Evolutionary conservation across 2,113 vertebrate species (phyloP).

Genomic region (Istiophorus platypterus): DNA sequence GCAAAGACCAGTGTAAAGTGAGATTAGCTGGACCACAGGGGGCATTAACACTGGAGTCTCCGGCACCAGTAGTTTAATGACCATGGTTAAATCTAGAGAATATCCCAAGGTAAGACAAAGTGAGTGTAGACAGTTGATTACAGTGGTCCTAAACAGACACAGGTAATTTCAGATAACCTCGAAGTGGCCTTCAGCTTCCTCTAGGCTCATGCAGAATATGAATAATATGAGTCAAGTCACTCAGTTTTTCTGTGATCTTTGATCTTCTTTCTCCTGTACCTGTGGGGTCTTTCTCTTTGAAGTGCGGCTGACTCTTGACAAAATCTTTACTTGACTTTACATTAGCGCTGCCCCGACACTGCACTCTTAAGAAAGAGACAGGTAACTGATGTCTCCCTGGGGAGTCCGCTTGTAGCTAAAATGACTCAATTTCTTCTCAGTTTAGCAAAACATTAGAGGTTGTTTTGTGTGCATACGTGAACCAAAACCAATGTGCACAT

Average conservation of each 20-base stretch:
- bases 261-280: too few species aligned
- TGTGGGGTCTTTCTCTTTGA: neutral
- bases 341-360: neutral
- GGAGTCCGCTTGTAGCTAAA: neutral
- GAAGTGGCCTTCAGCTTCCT: neutral
- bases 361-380: neutral
- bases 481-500: neutral
- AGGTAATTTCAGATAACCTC: neutral
- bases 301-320: slow-evolving; percentile 39
- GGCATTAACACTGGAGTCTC: slow-evolving; percentile 34
- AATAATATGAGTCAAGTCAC: slow-evolving; percentile 46
- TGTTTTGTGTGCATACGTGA: too few species aligned
- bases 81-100: slow-evolving; percentile 13
- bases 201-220: slow-evolving; percentile 13
- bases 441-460: too few species aligned
- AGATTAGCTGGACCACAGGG: slow-evolving; percentile 59
- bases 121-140: neutral
- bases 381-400: neutral
- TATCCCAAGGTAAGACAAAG: slow-evolving; percentile 19
- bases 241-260: neutral
- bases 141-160: neutral
- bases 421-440: neutral
- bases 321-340: slow-evolving; percentile 43
- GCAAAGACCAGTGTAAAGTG: slow-evolving; percentile 53
- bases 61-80: slow-evolving; percentile 39